These are phyloP conservation scores for Galerucella nymphaeae DNA, from an alignment of 2,888 invertebrate genomes.

Conservation along the genomic window DNA sequence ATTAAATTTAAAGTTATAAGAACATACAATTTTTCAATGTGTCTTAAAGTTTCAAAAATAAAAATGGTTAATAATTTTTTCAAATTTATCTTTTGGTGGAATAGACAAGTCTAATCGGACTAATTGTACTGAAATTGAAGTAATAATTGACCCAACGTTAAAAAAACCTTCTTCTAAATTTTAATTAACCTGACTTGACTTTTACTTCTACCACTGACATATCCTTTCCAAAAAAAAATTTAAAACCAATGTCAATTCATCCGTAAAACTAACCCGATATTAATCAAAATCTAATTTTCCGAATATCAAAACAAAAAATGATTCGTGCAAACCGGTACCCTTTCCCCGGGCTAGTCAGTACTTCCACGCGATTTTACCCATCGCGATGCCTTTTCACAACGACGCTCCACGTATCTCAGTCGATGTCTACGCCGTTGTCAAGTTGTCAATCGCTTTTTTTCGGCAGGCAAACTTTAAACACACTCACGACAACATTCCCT, in stretches of 20 bases:
- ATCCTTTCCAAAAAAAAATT: neutral
- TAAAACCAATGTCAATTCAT: neutral
- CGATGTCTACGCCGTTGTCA: constrained; percentile 31
- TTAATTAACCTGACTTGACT: too few species aligned
- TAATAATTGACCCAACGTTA: too few species aligned
- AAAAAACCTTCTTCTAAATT: too few species aligned
- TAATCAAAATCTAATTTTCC: neutral
- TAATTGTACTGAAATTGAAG: too few species aligned
- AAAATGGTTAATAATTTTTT: too few species aligned
- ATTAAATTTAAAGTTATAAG: too few species aligned
- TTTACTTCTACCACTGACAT: neutral
- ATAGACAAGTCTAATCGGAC: too few species aligned
- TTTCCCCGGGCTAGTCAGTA: neutral
- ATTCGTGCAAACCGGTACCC: constrained; percentile 11
- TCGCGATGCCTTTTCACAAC: constrained; percentile 1
- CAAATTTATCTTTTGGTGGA: too few species aligned
- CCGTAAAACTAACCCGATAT: neutral
- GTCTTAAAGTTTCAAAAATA: too few species aligned
- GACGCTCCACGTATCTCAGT: constrained; percentile 32
- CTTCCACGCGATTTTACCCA: constrained; percentile 8
- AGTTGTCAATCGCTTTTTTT: constrained; percentile 37
- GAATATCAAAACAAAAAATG: neutral
- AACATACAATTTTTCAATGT: too few species aligned
- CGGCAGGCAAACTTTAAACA: constrained; percentile 50
- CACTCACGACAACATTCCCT: constrained; percentile 46